A percentile compares a stretch with the other conserved stretches of the same genome.
These are phyloP conservation scores for Nebria salina DNA, from an alignment of 2,888 invertebrate species.

Conservation along the genomic window DNA sequence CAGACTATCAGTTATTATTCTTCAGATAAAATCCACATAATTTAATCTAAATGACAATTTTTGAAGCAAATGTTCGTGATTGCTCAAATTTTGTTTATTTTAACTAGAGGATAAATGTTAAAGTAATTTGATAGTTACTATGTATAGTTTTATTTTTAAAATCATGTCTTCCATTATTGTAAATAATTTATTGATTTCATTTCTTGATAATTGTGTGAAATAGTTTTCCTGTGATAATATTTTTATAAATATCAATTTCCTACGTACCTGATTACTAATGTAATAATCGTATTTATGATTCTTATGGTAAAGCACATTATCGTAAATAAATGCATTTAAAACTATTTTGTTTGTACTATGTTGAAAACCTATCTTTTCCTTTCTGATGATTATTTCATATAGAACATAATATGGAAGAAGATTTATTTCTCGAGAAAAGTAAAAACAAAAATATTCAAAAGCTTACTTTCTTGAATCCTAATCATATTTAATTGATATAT, in stretches of 20 bases:
- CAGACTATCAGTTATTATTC: neutral
- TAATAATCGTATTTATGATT: slow-evolving; percentile 30
- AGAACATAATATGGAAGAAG: neutral
- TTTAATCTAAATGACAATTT: too few relatives aligned
- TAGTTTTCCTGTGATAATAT: slow-evolving; percentile 59
- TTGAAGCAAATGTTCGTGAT: too few relatives aligned
- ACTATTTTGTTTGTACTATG: neutral
- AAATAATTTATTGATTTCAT: slow-evolving; percentile 14
- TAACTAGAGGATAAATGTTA: neutral
- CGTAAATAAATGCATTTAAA: neutral
- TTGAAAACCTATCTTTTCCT: neutral
- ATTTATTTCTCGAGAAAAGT: too few relatives aligned
- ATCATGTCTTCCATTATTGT: slow-evolving; percentile 34
- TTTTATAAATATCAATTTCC: slow-evolving; percentile 49
- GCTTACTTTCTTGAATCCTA: too few relatives aligned
- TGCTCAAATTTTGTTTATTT: neutral
- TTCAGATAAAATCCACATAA: too few relatives aligned
- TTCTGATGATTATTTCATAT: neutral
- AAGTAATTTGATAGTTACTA: neutral
- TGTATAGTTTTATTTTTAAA: neutral
- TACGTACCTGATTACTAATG: slow-evolving; percentile 50
- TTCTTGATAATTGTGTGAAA: slow-evolving; percentile 5
- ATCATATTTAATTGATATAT: too few relatives aligned
- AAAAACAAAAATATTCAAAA: too few relatives aligned
- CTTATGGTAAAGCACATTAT: neutral